phyloP scores from a whole-genome alignment of 2,888 invertebrate species.

The Nasonovia ribisnigri region DNA sequence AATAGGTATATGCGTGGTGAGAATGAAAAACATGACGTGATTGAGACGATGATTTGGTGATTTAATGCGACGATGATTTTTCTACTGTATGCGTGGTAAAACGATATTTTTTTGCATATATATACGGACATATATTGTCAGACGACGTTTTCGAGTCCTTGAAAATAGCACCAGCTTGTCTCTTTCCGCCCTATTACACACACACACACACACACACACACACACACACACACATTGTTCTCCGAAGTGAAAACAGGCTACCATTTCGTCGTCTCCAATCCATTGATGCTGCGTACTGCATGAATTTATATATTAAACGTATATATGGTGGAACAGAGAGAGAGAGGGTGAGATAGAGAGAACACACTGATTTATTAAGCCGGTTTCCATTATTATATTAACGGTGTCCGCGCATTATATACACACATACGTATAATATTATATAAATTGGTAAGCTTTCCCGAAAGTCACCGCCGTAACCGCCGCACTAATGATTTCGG shows the following conservation, averaged over 20 bases:
- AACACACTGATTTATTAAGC: slow-evolving; percentile 47
- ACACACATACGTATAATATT: background rate
- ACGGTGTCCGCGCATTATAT: slow-evolving; percentile 27
- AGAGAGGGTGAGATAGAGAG: background rate
- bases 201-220: background rate
- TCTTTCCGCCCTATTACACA: background rate
- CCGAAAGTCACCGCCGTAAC: slow-evolving; percentile 19
- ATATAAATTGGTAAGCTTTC: slow-evolving; percentile 49
- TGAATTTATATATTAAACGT: background rate
- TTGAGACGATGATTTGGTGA: slow-evolving; percentile 21
- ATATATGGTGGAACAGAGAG: background rate
- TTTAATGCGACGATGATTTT: background rate
- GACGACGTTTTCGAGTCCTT: slow-evolving; percentile 54
- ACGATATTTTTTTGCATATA: slow-evolving; percentile 56
- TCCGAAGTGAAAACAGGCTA: slow-evolving; percentile 38
- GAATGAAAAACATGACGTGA: slow-evolving; percentile 38
- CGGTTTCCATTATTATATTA: slow-evolving; percentile 45
- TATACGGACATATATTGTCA: background rate
- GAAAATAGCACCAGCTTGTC: background rate
- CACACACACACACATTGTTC: slow-evolving; percentile 36
- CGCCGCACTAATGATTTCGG: slow-evolving; percentile 55
- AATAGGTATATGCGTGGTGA: background rate
- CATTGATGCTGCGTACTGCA: slow-evolving; percentile 42
- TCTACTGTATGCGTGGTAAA: background rate
- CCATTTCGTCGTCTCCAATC: slow-evolving; percentile 18